Conservation (phyloP, 2,113 vertebrate genomes). For the Opisthocomus hoazin region DNA sequence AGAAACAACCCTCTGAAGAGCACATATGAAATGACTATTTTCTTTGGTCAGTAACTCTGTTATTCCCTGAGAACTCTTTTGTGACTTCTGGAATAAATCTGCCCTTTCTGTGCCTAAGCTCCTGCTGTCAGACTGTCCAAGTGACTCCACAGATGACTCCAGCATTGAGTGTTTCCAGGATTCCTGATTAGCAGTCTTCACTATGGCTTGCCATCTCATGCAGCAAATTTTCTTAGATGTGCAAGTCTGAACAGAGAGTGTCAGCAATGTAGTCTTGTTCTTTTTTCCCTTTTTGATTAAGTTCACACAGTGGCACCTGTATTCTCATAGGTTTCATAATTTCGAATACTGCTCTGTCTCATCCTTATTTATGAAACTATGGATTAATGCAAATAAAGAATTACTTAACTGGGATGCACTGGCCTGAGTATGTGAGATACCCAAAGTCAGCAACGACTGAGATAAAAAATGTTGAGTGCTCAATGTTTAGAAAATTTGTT, state of each 20-base stretch:
- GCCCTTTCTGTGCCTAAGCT: neutral
- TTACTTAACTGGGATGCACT: neutral
- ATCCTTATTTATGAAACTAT: neutral
- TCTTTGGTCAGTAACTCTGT: neutral
- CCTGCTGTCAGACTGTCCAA: neutral
- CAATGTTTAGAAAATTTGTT: neutral
- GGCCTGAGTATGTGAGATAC: neutral
- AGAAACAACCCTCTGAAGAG: neutral
- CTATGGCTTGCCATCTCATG: neutral
- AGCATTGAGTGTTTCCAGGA: neutral
- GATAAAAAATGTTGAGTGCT: neutral
- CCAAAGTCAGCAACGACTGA: neutral
- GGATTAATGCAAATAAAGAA: neutral
- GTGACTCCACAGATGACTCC: neutral
- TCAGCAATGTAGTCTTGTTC: neutral
- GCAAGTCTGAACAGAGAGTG: neutral
- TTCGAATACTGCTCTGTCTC: neutral
- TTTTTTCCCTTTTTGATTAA: neutral
- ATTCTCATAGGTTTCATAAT: neutral
- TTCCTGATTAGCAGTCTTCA: neutral
- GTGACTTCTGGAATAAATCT: neutral
- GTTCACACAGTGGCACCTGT: neutral
- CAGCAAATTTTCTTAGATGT: neutral
- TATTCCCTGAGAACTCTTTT: neutral
- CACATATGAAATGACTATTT: neutral